Evolutionary conservation across 2,888 invertebrate genomes (phyloP).

Genomic region (Ctenicera cuprea): DNA sequence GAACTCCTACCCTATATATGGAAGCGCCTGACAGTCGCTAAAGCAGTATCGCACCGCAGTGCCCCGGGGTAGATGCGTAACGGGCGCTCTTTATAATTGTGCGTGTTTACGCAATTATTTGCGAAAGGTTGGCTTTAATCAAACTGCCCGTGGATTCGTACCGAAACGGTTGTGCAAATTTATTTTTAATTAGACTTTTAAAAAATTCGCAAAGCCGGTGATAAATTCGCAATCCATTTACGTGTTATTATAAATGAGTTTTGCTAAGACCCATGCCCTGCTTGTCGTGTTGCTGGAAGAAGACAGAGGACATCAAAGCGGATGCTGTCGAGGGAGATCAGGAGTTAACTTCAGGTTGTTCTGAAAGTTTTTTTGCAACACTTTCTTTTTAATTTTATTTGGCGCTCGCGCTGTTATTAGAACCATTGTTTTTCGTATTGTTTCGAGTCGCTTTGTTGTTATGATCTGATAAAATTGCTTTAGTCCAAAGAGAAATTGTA

Average conservation of each 20-base stretch:
- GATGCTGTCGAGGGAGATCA: constrained; percentile 54
- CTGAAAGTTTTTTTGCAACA: constrained; percentile 8
- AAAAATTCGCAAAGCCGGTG: not conserved
- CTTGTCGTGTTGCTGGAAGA: constrained; percentile 59
- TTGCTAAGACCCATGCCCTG: constrained; percentile 56
- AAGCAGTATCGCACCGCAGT: constrained; percentile 51
- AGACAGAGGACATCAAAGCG: constrained; percentile 57
- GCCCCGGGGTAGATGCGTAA: constrained; percentile 41
- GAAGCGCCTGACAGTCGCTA: constrained; percentile 50
- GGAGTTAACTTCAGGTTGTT: constrained; percentile 53
- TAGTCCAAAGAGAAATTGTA: constrained; percentile 1
- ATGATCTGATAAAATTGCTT: constrained; percentile 4
- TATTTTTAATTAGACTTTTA: constrained; percentile 1
- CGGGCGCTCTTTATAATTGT: constrained; percentile 41
- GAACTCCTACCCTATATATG: constrained; percentile 55
- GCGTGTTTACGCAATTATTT: constrained; percentile 35
- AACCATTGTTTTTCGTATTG: not conserved
- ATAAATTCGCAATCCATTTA: constrained; percentile 2
- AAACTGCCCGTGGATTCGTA: not conserved
- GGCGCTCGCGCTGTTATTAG: constrained; percentile 4
- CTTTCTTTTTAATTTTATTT: not conserved
- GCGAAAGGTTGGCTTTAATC: constrained; percentile 6
- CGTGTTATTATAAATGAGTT: constrained; percentile 42
- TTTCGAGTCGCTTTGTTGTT: constrained; percentile 1
- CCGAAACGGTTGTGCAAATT: not conserved